Evolutionary conservation across 2,797 vertebrate genomes (phyloP).

Genomic region (Coluber constrictor): DNA sequence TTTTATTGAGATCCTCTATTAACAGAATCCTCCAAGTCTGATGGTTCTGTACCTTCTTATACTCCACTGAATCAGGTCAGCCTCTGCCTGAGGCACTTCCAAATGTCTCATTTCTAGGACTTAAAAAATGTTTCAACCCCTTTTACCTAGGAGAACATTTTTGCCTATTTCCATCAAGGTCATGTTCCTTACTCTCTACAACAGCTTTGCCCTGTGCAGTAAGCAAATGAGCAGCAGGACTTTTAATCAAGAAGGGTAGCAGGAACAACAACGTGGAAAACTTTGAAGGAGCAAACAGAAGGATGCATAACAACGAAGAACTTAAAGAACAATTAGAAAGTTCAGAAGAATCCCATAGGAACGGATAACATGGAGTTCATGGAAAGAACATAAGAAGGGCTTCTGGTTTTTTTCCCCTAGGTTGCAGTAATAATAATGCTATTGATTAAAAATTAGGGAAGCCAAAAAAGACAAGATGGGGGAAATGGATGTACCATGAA

Average conservation of each 20-base stretch:
- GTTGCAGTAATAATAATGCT: background rate
- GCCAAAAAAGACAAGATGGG: background rate
- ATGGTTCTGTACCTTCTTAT: background rate
- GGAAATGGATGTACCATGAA: background rate
- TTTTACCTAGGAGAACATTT: background rate
- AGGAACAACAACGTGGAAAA: background rate
- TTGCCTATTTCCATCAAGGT: background rate
- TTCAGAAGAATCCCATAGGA: constrained; percentile 3
- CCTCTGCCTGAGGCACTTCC: background rate
- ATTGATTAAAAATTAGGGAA: background rate
- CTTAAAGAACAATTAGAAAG: constrained; percentile 42
- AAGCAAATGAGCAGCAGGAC: background rate
- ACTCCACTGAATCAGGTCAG: background rate
- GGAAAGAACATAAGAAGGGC: background rate
- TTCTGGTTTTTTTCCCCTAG: background rate
- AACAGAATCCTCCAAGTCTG: background rate
- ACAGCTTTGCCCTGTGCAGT: background rate
- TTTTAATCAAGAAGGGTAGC: background rate
- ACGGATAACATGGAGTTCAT: background rate
- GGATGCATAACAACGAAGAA: constrained; percentile 49
- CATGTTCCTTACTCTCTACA: background rate
- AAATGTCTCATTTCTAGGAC: background rate
- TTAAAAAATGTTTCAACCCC: background rate
- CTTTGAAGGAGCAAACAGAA: background rate
- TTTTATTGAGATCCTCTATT: background rate